These are phyloP conservation scores for Adelosebastes latens DNA, from an alignment of 2,797 vertebrate species.

Conservation along the genomic window DNA sequence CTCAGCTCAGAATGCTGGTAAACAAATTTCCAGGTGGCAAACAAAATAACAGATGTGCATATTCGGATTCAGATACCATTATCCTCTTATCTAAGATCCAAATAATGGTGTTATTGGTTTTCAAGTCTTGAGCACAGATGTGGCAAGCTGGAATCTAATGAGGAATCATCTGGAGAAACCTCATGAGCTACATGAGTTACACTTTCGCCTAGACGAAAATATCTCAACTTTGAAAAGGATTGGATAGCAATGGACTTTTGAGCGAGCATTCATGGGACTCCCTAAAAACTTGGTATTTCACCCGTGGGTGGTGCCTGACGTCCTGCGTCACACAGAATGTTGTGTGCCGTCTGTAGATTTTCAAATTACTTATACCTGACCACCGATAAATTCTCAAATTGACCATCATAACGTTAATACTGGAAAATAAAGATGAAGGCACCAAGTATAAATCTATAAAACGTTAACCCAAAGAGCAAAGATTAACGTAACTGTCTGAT, in stretches of 20 bases:
- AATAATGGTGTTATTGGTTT: conserved; percentile 10
- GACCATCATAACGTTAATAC: not conserved
- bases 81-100: conserved; percentile 17
- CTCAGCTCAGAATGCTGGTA: not conserved
- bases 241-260: not conserved
- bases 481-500: not conserved
- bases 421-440: not conserved
- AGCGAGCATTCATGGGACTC: not conserved
- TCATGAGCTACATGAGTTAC: not conserved
- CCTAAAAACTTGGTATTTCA: not conserved
- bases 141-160: not conserved
- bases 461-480: not conserved
- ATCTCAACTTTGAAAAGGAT: not conserved
- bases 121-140: conserved; percentile 20
- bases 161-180: conserved; percentile 5
- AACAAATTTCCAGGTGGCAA: conserved; percentile 44
- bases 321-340: no score
- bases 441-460: not conserved
- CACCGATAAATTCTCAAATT: not conserved
- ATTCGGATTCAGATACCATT: conserved; percentile 17
- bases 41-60: conserved; percentile 40
- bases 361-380: not conserved
- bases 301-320: no score
- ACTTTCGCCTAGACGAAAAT: not conserved
- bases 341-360: not conserved